Evolutionary conservation across 23 tunicate genomes (phyloP).

Genomic region (Aplidium turbinatum): DNA sequence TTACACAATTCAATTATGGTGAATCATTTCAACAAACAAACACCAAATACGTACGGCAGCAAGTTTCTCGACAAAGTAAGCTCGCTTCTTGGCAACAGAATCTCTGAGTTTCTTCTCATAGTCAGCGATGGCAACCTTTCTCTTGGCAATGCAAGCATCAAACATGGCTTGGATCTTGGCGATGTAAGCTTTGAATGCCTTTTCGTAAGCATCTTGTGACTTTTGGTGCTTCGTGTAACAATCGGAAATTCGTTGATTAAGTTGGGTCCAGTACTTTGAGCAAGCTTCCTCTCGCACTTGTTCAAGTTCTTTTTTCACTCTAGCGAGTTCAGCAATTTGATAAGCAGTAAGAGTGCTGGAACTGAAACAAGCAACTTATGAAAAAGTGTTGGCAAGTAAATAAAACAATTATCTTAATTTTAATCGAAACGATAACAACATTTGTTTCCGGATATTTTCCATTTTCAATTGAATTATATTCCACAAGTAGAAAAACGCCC

Average conservation of each 20-base stretch:
- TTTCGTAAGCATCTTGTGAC: conserved; percentile 17
- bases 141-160: conserved; percentile 36
- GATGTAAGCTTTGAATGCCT: conserved; percentile 1
- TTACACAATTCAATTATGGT: too few relatives aligned
- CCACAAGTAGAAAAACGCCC: too few relatives aligned
- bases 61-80: too few relatives aligned
- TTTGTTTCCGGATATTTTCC: too few relatives aligned
- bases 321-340: conserved; percentile 9
- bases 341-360: not conserved
- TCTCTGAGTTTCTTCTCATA: conserved; percentile 44
- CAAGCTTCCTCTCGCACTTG: conserved; percentile 5
- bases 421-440: too few relatives aligned
- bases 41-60: too few relatives aligned
- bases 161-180: conserved; percentile 16
- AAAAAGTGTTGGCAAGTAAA: too few relatives aligned
- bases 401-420: too few relatives aligned
- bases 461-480: too few relatives aligned
- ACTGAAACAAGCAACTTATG: not conserved
- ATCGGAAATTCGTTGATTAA: conserved; percentile 8
- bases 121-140: conserved; percentile 47
- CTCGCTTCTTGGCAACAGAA: too few relatives aligned
- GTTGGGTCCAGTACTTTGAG: conserved; percentile 11
- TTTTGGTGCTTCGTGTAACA: not conserved
- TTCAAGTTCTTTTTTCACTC: conserved; percentile 25
- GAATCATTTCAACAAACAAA: too few relatives aligned